These are phyloP conservation scores for Neuroscelio doddi DNA, from an alignment of 2,888 invertebrate genomes.

Conservation along the genomic window DNA sequence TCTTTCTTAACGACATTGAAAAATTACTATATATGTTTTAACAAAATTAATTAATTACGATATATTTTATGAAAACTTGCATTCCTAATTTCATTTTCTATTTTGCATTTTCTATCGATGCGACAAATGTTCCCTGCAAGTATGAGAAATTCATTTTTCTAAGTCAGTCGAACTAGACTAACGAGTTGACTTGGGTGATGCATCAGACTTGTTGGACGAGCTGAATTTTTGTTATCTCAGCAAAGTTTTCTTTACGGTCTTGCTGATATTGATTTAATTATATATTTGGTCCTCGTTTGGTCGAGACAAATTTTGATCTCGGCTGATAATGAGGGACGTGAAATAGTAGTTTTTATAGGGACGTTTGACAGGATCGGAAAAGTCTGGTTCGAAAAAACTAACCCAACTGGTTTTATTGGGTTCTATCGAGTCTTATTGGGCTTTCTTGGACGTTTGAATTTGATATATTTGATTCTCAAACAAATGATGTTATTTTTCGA, in stretches of 20 bases:
- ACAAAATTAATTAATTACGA: too few relatives aligned
- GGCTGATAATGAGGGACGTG: not conserved
- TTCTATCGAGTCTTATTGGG: slow-evolving; percentile 6
- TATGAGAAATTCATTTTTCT: slow-evolving; percentile 22
- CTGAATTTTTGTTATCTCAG: slow-evolving; percentile 17
- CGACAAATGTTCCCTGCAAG: too few relatives aligned
- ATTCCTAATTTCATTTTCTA: too few relatives aligned
- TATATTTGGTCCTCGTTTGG: slow-evolving; percentile 14
- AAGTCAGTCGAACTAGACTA: slow-evolving; percentile 19
- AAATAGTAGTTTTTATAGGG: slow-evolving; percentile 9
- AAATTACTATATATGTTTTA: too few relatives aligned
- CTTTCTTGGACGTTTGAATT: slow-evolving; percentile 12
- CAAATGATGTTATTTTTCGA: not conserved
- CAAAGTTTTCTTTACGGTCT: slow-evolving; percentile 10
- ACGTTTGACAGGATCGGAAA: not conserved
- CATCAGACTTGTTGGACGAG: slow-evolving; percentile 28
- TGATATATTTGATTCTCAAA: slow-evolving; percentile 2
- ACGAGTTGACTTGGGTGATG: slow-evolving; percentile 27
- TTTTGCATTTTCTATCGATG: too few relatives aligned
- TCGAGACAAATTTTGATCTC: slow-evolving; percentile 9
- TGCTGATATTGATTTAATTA: slow-evolving; percentile 19
- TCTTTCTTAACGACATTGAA: too few relatives aligned
- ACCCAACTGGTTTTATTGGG: slow-evolving; percentile 24
- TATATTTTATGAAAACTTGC: too few relatives aligned
- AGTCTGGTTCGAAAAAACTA: slow-evolving; percentile 14